Evolutionary conservation across 2,797 vertebrate genomes (phyloP).

Genomic region (Peromyscus aztecus): DNA sequence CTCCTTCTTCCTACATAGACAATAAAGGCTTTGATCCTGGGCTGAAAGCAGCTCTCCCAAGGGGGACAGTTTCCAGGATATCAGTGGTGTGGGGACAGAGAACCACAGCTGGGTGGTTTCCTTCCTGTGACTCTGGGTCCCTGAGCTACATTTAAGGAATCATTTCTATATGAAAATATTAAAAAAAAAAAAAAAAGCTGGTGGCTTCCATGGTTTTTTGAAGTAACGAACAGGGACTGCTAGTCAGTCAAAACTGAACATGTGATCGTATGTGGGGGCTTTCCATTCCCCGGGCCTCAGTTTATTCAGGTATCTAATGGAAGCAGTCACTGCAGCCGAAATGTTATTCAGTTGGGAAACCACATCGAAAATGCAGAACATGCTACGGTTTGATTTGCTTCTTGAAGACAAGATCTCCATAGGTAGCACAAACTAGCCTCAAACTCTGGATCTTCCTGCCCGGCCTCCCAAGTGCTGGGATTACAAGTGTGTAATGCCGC

Average conservation of each 20-base stretch:
- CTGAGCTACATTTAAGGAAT: not conserved
- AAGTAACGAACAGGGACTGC: not conserved
- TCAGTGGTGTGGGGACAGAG: not conserved
- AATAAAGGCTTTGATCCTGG: slow-evolving; percentile 91
- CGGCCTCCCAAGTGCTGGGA: not conserved
- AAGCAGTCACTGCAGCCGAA: not conserved
- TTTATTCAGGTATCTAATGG: slow-evolving; percentile 11
- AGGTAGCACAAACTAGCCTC: not conserved
- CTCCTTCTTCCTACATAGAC: slow-evolving; percentile 92
- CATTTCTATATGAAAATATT: not conserved
- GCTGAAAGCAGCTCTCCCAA: slow-evolving; percentile 72
- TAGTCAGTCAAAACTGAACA: not conserved
- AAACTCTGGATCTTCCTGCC: not conserved
- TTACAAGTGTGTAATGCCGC: not conserved
- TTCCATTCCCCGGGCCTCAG: slow-evolving; percentile 14
- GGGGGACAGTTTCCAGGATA: not conserved
- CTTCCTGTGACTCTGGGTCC: slow-evolving; percentile 26
- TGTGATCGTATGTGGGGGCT: not conserved
- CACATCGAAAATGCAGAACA: not conserved
- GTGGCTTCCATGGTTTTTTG: not conserved
- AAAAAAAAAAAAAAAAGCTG: not conserved
- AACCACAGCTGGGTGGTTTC: not conserved
- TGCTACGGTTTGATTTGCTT: not conserved
- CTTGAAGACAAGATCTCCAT: not conserved
- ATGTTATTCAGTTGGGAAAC: slow-evolving; percentile 16